Evolutionary conservation across 2,888 invertebrate species (phyloP).

Genomic region (Zaprionus obscuricornis): DNA sequence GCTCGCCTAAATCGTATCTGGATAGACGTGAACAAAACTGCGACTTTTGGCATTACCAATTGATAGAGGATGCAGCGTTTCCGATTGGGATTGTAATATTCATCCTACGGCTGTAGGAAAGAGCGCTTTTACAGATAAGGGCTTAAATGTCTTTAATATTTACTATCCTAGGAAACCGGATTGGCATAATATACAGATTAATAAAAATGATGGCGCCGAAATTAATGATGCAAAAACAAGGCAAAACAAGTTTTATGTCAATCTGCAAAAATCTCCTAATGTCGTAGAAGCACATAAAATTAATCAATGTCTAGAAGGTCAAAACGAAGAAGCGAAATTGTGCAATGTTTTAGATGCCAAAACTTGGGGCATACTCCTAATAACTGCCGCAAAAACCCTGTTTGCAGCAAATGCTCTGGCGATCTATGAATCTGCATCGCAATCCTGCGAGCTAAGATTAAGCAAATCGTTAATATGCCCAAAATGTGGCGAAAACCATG

Average conservation of each 20-base stretch:
- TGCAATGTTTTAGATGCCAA: not conserved
- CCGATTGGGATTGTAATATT: too few relatives aligned
- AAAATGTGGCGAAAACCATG: not conserved
- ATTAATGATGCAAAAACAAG: not conserved
- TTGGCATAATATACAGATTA: too few relatives aligned
- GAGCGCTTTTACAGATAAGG: too few relatives aligned
- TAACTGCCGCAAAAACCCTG: not conserved
- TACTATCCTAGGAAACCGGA: too few relatives aligned
- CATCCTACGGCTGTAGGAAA: too few relatives aligned
- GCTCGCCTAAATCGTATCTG: too few relatives aligned
- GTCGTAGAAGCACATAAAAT: not conserved
- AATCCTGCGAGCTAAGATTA: not conserved
- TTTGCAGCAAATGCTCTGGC: not conserved
- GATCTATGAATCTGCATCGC: not conserved
- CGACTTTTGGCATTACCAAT: too few relatives aligned
- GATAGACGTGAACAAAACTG: too few relatives aligned
- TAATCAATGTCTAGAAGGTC: too few relatives aligned
- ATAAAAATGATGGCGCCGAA: too few relatives aligned
- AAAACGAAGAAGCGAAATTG: not conserved
- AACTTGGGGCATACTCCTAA: not conserved
- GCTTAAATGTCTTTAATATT: too few relatives aligned
- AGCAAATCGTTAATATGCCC: not conserved
- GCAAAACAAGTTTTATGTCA: not conserved
- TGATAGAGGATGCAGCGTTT: too few relatives aligned
- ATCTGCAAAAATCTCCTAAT: not conserved